A percentile compares a stretch with the other conserved stretches of the same genome.
Evolutionary conservation across 2,888 invertebrate genomes (phyloP).

Genomic region (Caenorhabditis wallacei): DNA sequence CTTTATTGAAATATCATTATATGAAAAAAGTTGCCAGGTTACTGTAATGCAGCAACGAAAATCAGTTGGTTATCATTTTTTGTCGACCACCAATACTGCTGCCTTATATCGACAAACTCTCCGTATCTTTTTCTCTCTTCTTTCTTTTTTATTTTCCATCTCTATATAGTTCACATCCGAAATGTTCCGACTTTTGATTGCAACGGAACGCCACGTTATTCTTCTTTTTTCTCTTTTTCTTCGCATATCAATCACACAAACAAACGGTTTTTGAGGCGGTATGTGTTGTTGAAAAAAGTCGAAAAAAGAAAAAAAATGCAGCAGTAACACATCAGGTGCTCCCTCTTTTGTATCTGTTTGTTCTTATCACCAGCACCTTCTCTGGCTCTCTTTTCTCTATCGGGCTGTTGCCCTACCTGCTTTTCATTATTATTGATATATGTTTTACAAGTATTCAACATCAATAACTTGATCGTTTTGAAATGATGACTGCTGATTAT

Average conservation of each 20-base stretch:
- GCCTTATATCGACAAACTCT: conserved; percentile 1
- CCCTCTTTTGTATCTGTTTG: conserved; percentile 39
- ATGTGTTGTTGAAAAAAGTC: conserved; percentile 20
- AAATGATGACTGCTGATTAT: conserved; percentile 46
- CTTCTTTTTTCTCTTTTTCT: not conserved
- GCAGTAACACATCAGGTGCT: conserved; percentile 31
- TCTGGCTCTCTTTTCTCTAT: conserved; percentile 25
- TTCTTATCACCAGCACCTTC: conserved; percentile 42
- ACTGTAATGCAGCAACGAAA: no score
- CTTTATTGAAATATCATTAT: no score
- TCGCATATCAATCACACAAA: conserved; percentile 4
- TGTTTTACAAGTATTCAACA: conserved; percentile 15
- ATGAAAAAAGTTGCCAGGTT: no score
- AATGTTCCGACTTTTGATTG: conserved; percentile 21
- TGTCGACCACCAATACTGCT: conserved; percentile 1
- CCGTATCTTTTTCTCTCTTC: conserved; percentile 31
- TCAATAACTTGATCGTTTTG: not conserved
- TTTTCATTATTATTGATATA: conserved; percentile 33
- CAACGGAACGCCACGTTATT: conserved; percentile 15
- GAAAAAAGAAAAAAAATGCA: conserved; percentile 13
- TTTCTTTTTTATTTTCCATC: not conserved
- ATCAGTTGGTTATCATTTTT: not conserved
- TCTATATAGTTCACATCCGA: conserved; percentile 9
- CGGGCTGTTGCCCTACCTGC: conserved; percentile 19
- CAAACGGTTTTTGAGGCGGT: conserved; percentile 16